Base-by-base conservation (phyloP, 2,888 invertebrate genomes). In the Acheta domesticus region DNA sequence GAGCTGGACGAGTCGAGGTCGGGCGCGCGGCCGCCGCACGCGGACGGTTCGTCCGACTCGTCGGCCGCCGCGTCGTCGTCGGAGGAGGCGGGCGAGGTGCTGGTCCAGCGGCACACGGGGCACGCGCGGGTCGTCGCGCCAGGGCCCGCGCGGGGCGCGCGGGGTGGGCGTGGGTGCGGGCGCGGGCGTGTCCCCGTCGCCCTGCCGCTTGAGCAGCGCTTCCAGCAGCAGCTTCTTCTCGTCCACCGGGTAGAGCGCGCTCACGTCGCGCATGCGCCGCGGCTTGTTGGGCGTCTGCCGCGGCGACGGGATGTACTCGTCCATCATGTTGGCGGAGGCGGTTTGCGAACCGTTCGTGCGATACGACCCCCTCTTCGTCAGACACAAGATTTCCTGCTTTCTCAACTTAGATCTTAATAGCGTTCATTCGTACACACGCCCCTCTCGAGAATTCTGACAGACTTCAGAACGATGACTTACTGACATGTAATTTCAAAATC, bases 261-360 rank as follows among this genome's bases (percentile, higher is more conserved):
- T 62, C 16, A 62, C 62, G 62, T 62, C 62, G 62, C 62, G 62
- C 62, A 62, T 62, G n/a, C 62, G 62, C 16, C 62, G 62, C 2
- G 62, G 62, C n/a, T 62, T 62, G 62, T 62, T 62, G n/a, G 62
- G 62, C 4, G 62, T 62, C 62, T 8, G 62, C n/a, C 62, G 62
- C 14, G 62, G 62, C 62, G 62, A 62, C n/a, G 62, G 62, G n/a
- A 62, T 62, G n/a, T 62, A 62, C n/a, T 62, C 62, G 62, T 62
- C 62, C 62, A 62, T 62, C 62, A 62, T 62, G 4, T 8, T 62
- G n/a, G 8, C 36, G 36, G 36, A 5, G 36, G 1, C 1, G 5
- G 36, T 8, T 36, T 0, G 36, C 36, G 1, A 36, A 36, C 23
- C 23, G 23, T 2, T 23, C 23, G 23, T 2, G 2, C 23, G 23